Percentiles rank a stretch among this genome's conserved stretches.
Conservation (phyloP, 2,113 vertebrate species). For the Tor tambroides region DNA sequence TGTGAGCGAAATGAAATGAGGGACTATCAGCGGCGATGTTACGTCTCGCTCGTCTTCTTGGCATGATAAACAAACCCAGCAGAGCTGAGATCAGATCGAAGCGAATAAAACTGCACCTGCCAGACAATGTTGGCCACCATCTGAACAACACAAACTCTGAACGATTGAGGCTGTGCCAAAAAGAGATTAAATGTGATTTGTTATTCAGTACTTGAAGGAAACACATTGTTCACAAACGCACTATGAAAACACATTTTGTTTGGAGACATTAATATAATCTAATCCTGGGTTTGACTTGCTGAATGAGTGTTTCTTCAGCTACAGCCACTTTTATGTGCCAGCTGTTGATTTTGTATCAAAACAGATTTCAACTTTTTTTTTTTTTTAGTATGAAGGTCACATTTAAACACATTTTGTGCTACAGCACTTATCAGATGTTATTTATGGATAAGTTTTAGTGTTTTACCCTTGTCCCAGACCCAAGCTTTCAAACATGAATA, state of each 20-base stretch:
- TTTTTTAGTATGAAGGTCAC: background rate
- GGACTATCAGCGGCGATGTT: background rate
- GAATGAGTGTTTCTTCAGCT: background rate
- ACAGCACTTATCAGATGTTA: background rate
- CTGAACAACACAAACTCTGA: constrained; percentile 13
- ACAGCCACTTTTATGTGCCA: background rate
- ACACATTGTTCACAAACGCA: background rate
- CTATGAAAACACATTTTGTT: constrained; percentile 9
- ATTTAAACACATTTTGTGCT: background rate
- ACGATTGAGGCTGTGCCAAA: constrained; percentile 21
- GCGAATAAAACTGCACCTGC: constrained; percentile 18
- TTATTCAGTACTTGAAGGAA: constrained; percentile 2
- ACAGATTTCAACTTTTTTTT: background rate
- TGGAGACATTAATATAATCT: background rate
- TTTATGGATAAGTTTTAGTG: background rate
- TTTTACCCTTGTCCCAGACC: background rate
- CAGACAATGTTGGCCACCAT: constrained; percentile 3
- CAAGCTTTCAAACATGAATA: background rate
- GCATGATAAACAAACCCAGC: background rate
- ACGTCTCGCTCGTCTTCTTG: background rate
- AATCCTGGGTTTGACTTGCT: background rate
- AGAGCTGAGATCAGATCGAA: background rate
- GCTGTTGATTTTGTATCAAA: background rate
- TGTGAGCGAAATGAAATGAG: constrained; percentile 5
- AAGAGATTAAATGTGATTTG: constrained; percentile 8